These are phyloP conservation scores for Bombus waltoni DNA, from an alignment of 1,140 invertebrate species.

Conservation along the genomic window DNA sequence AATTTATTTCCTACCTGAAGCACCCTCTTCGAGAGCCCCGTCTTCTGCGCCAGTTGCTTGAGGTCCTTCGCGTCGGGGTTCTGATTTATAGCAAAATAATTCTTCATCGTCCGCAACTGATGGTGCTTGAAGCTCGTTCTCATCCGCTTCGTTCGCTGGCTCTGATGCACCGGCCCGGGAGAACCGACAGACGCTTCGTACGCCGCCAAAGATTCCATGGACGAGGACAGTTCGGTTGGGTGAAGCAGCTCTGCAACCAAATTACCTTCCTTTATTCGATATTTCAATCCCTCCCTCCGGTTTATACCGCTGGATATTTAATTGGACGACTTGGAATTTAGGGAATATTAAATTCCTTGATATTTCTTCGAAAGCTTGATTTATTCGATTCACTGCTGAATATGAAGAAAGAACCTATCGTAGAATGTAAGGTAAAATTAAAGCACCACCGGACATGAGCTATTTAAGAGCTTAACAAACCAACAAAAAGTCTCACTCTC, in stretches of 20 bases:
- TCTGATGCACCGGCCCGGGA: constrained; percentile 84
- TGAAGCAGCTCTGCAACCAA: constrained; percentile 86
- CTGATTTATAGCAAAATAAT: constrained; percentile 98
- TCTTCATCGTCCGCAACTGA: constrained; percentile 98
- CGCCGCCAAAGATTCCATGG: constrained; percentile 88
- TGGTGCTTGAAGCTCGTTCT: constrained; percentile 98
- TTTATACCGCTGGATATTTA: not conserved
- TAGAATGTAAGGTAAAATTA: too few relatives aligned
- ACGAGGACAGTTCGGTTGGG: constrained; percentile 88
- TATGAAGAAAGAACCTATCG: too few relatives aligned
- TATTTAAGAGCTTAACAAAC: too few relatives aligned
- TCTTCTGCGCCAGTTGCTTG: constrained; percentile 97
- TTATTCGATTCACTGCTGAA: too few relatives aligned
- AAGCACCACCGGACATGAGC: too few relatives aligned
- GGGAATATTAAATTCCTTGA: not conserved
- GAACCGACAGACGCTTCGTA: constrained; percentile 90
- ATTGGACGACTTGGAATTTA: not conserved
- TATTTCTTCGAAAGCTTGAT: not conserved
- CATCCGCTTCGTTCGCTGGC: constrained; percentile 93
- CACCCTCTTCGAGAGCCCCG: constrained; percentile 97
- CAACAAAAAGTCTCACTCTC: too few relatives aligned
- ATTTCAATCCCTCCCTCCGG: not conserved
- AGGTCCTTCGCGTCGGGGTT: constrained; percentile 98
- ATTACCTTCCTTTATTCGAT: constrained; percentile 16
- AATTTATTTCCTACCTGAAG: constrained; percentile 89